phyloP scores from a whole-genome alignment of 2,888 invertebrate species.

The Entomobrya multifasciata region DNA sequence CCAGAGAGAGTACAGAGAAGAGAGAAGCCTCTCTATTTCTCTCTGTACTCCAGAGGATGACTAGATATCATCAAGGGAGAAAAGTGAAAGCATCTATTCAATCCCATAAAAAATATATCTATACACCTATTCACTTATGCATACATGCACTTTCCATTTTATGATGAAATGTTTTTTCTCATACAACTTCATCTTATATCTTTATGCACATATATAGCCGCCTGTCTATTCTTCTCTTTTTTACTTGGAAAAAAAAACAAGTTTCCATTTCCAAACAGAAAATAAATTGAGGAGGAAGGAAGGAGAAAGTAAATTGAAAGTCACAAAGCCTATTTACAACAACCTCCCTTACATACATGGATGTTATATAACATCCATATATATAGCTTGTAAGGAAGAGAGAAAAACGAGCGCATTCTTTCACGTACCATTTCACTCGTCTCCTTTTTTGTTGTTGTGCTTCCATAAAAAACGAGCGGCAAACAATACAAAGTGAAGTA shows the following conservation, averaged over 20 bases:
- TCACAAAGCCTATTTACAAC: conserved; percentile 35
- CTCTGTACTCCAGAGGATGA: no score
- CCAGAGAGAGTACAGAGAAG: neutral
- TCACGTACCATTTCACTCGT: conserved; percentile 47
- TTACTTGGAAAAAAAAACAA: neutral
- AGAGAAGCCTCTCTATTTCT: neutral
- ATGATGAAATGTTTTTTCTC: conserved; percentile 37
- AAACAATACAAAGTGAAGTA: neutral
- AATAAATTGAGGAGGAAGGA: conserved; percentile 4
- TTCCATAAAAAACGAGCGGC: neutral
- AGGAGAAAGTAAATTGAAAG: conserved; percentile 44
- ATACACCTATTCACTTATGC: conserved; percentile 15
- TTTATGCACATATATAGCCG: no score
- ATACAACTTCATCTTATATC: no score
- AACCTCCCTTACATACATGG: no score
- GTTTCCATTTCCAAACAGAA: conserved; percentile 24
- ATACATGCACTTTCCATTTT: conserved; percentile 26
- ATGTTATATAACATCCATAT: neutral
- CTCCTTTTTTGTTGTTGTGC: neutral
- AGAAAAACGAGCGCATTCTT: conserved; percentile 40
- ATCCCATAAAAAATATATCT: neutral
- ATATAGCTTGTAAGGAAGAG: neutral
- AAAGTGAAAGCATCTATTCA: neutral
- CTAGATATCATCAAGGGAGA: neutral
- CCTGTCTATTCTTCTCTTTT: no score